Evolutionary conservation across 2,888 invertebrate genomes (phyloP).

Genomic region (Bedellia somnulentella): DNA sequence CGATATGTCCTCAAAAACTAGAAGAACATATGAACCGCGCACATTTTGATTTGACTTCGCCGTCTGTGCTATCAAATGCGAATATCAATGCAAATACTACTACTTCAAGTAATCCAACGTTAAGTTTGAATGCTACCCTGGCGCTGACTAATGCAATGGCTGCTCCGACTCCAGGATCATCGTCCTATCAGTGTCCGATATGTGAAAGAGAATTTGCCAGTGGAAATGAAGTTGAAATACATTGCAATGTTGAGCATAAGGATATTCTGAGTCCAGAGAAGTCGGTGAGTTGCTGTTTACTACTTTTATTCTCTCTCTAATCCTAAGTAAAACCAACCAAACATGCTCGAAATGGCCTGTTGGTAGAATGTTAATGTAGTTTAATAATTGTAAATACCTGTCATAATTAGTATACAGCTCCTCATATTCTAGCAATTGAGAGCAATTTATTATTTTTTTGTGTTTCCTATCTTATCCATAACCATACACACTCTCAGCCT

Average conservation of each 20-base stretch:
- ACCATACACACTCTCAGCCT: too few relatives aligned
- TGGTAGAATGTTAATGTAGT: too few relatives aligned
- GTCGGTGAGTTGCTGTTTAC: conserved; percentile 21
- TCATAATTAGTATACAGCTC: too few relatives aligned
- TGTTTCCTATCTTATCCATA: too few relatives aligned
- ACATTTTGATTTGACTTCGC: conserved; percentile 81
- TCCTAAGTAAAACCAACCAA: too few relatives aligned
- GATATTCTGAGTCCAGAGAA: conserved; percentile 75
- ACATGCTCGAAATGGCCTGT: too few relatives aligned
- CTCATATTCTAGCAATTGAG: too few relatives aligned
- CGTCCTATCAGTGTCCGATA: conserved; percentile 73
- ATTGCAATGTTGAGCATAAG: conserved; percentile 83
- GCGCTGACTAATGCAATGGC: conserved; percentile 30
- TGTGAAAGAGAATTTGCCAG: conserved; percentile 73
- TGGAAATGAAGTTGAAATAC: conserved; percentile 78
- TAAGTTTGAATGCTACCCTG: conserved; percentile 30
- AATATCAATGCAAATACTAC: conserved; percentile 26
- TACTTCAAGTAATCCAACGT: conserved; percentile 15
- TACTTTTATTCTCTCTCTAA: too few relatives aligned
- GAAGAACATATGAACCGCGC: conserved; percentile 84
- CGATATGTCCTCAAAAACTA: conserved; percentile 70
- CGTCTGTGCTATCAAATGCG: conserved; percentile 56
- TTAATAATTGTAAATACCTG: too few relatives aligned
- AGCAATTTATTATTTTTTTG: too few relatives aligned
- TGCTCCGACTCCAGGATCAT: conserved; percentile 32